These are phyloP conservation scores for Carterocephalus palaemon DNA, from an alignment of 2,888 invertebrate species.

Conservation along the genomic window DNA sequence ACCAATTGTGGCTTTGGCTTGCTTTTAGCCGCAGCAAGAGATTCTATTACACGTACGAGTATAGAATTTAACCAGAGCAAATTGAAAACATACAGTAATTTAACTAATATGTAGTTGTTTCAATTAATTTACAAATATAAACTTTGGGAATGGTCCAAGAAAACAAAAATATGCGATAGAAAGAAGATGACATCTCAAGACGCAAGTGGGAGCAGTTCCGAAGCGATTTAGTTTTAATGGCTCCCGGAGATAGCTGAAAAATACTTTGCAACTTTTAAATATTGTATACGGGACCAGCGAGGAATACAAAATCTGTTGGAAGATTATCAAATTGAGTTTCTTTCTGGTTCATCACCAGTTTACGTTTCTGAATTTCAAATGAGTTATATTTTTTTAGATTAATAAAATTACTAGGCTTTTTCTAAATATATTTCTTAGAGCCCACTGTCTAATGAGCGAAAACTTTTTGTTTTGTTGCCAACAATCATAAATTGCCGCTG, in stretches of 20 bases:
- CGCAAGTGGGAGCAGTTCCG: slow-evolving; percentile 12
- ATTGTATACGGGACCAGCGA: neutral
- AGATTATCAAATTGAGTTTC: slow-evolving; percentile 1
- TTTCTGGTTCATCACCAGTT: neutral
- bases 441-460: neutral
- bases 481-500: neutral
- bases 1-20: slow-evolving; percentile 13
- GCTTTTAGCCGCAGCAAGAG: slow-evolving; percentile 8
- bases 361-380: neutral
- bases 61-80: slow-evolving; percentile 9
- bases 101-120: slow-evolving; percentile 18
- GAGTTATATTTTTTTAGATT: neutral
- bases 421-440: neutral
- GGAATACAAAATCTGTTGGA: slow-evolving; percentile 1
- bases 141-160: slow-evolving; percentile 20
- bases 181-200: slow-evolving; percentile 10
- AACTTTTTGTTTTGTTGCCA: neutral
- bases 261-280: slow-evolving; percentile 7
- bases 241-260: slow-evolving; percentile 21
- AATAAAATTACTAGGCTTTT: neutral
- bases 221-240: slow-evolving; percentile 12
- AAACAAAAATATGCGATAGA: slow-evolving; percentile 5
- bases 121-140: slow-evolving; percentile 28
- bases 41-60: slow-evolving; percentile 15
- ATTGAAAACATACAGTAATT: slow-evolving; percentile 10